Percentiles rank a stretch among this genome's conserved stretches.
These are phyloP conservation scores for Myrmecophaga tridactyla DNA, from an alignment of 2,113 vertebrate genomes.

Conservation along the genomic window DNA sequence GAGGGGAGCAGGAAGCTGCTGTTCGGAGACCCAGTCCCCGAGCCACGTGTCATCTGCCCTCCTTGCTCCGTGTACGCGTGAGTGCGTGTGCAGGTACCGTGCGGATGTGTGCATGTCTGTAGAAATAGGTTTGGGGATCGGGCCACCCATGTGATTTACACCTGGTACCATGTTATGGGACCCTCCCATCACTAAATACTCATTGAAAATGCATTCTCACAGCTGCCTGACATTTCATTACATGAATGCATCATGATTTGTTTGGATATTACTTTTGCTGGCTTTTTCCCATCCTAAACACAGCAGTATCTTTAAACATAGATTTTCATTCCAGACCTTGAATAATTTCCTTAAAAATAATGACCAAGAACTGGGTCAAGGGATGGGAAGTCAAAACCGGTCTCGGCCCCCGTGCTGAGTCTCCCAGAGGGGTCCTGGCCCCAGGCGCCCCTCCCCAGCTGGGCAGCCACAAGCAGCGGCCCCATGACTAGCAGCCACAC, in stretches of 20 bases:
- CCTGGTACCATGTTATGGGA: too few relatives aligned
- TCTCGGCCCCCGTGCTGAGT: too few relatives aligned
- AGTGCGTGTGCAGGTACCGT: neutral
- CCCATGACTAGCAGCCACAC: too few relatives aligned
- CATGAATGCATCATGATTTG: rapidly evolving
- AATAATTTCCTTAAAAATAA: neutral
- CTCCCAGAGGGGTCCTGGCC: too few relatives aligned
- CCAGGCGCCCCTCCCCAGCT: too few relatives aligned
- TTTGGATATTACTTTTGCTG: neutral
- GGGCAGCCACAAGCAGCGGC: too few relatives aligned
- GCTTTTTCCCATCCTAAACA: rapidly evolving
- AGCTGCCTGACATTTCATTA: rapidly evolving
- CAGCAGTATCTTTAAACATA: too few relatives aligned
- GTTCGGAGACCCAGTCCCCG: too few relatives aligned
- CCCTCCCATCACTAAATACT: neutral
- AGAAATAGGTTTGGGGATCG: rapidly evolving
- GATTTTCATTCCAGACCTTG: neutral
- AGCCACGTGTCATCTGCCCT: too few relatives aligned
- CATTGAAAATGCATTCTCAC: neutral
- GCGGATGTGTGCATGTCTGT: rapidly evolving
- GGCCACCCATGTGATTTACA: too few relatives aligned
- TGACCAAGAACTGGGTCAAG: neutral
- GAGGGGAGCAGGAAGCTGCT: too few relatives aligned
- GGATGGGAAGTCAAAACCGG: neutral
- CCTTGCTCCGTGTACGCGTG: neutral